Evolutionary conservation across 2,888 invertebrate genomes (phyloP).

Genomic region (Machimus atricapillus): DNA sequence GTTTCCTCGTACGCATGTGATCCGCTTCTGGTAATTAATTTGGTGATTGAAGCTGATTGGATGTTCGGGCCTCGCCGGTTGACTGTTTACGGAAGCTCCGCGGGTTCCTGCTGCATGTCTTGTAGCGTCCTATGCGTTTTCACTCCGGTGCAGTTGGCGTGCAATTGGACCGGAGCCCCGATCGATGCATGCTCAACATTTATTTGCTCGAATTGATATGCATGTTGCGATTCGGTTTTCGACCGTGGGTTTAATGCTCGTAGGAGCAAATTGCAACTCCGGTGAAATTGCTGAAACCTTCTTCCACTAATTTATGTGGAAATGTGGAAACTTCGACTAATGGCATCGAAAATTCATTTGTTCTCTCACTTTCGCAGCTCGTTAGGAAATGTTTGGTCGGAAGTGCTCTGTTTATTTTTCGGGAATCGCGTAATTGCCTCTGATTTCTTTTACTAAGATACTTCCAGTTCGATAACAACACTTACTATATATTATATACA

Average conservation of each 20-base stretch:
- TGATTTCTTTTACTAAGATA: not conserved
- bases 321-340: not conserved
- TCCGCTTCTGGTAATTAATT: conserved; percentile 13
- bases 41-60: conserved; percentile 29
- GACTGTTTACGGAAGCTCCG: conserved; percentile 12
- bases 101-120: conserved; percentile 17
- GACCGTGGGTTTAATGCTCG: not conserved
- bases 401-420: not conserved
- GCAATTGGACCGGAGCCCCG: not conserved
- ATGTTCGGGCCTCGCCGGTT: not conserved
- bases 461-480: not conserved
- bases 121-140: conserved; percentile 1
- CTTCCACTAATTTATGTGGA: not conserved
- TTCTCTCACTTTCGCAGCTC: not conserved
- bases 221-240: not conserved
- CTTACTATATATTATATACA: no score
- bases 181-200: not conserved
- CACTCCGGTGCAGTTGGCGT: not conserved
- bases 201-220: not conserved
- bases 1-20: conserved; percentile 2
- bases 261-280: not conserved
- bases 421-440: not conserved
- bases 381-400: not conserved
- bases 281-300: not conserved
- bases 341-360: not conserved